phyloP scores from a whole-genome alignment of 2,888 invertebrate genomes.

The Lepidocyrtinus sp. region DNA sequence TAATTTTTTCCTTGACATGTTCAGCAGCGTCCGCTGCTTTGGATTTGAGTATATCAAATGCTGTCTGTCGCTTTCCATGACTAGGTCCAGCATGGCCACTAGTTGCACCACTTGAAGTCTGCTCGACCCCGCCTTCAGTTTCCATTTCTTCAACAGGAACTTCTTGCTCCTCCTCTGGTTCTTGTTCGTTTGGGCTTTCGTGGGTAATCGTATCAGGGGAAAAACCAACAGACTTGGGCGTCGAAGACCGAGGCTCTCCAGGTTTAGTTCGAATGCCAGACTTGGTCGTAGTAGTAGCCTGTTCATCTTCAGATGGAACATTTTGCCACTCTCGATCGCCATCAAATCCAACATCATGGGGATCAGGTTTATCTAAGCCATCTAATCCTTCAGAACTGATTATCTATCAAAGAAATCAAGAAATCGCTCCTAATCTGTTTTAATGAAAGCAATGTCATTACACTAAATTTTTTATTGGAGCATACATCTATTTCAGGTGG shows the following conservation, averaged over 20 bases:
- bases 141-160: conserved; percentile 21
- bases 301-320: conserved; percentile 57
- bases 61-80: conserved; percentile 50
- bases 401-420: conserved; percentile 55
- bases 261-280: conserved; percentile 59
- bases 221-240: conserved; percentile 61
- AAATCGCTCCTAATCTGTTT: background rate
- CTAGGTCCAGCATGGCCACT: too few species aligned
- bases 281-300: conserved; percentile 46
- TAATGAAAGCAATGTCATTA: too few species aligned
- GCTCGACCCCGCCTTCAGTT: background rate
- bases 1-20: conserved; percentile 68
- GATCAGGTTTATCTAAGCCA: conserved; percentile 67
- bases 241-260: conserved; percentile 59
- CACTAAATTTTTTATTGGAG: too few species aligned
- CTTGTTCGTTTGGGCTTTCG: conserved; percentile 59
- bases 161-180: conserved; percentile 57
- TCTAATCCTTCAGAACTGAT: conserved; percentile 68
- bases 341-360: conserved; percentile 65
- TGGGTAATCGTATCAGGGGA: conserved; percentile 52
- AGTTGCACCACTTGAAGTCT: background rate
- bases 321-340: conserved; percentile 69
- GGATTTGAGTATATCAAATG: conserved; percentile 64
- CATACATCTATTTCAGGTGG: conserved; percentile 68
- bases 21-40: conserved; percentile 65